Conservation (phyloP, 2,113 vertebrate genomes). For the Trichechus manatus region DNA sequence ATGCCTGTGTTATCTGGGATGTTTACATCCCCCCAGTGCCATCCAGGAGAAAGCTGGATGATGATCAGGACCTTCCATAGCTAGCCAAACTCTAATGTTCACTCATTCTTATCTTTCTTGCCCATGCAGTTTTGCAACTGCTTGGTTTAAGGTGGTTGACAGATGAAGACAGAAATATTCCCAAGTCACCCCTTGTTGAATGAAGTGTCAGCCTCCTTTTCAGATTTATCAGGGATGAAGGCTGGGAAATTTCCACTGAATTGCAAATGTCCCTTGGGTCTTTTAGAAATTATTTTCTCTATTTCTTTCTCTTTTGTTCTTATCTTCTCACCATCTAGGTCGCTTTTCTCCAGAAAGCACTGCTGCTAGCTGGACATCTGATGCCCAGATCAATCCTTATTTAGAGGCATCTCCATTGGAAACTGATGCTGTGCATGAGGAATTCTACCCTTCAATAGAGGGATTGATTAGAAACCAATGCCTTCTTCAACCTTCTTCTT, state of each 20-base stretch:
- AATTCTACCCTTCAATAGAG: neutral
- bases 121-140: neutral
- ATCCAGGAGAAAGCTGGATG: neutral
- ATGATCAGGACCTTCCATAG: neutral
- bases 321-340: neutral
- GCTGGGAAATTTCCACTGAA: conserved; percentile 53
- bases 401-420: neutral
- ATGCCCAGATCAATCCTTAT: neutral
- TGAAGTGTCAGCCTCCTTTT: conserved; percentile 14
- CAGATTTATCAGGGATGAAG: neutral
- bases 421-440: neutral
- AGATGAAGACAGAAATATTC: conserved; percentile 17
- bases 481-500: neutral
- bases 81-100: neutral
- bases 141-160: neutral
- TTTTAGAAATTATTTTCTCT: conserved; percentile 10
- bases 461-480: conserved; percentile 4
- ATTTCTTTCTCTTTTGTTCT: neutral
- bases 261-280: neutral
- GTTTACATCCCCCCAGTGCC: conserved; percentile 23
- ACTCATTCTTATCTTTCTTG: neutral
- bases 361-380: neutral
- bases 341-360: neutral
- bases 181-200: neutral
- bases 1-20: conserved; percentile 10